Percentiles rank a stretch among this genome's conserved stretches.
phyloP scores from a whole-genome alignment of 2,888 invertebrate genomes.

The Aspidiotus destructor region DNA sequence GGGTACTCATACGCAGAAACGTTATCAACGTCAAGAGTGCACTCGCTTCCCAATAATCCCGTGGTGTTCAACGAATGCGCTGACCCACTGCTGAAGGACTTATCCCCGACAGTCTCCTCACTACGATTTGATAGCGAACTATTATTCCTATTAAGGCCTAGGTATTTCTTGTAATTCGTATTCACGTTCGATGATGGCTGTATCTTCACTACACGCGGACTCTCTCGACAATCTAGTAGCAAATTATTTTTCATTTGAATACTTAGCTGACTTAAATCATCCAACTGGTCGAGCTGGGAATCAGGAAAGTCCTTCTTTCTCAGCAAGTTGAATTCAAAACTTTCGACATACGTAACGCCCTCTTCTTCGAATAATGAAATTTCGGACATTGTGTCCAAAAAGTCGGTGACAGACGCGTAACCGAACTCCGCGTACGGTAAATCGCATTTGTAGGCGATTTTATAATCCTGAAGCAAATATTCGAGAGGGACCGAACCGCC shows the following conservation, averaged over 20 bases:
- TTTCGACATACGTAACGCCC: not conserved
- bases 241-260: conserved; percentile 24
- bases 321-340: not conserved
- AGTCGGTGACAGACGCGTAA: conserved; percentile 5
- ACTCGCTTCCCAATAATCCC: too few relatives aligned
- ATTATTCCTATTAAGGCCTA: not conserved
- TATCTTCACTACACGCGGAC: conserved; percentile 5
- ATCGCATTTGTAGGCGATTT: not conserved
- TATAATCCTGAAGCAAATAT: not conserved
- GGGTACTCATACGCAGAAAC: too few relatives aligned
- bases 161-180: not conserved
- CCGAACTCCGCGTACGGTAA: conserved; percentile 14
- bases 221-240: not conserved
- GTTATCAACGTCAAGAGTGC: too few relatives aligned
- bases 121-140: not conserved
- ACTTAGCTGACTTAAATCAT: conserved; percentile 8
- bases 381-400: conserved; percentile 3
- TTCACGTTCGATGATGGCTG: not conserved
- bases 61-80: not conserved
- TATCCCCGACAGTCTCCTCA: not conserved
- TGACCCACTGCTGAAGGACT: not conserved
- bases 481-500: conserved; percentile 9
- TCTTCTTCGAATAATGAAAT: not conserved
- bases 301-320: not conserved
- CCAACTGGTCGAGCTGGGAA: not conserved